Conservation (phyloP, 1,140 invertebrate genomes). For the Eurosta solidaginis region DNA sequence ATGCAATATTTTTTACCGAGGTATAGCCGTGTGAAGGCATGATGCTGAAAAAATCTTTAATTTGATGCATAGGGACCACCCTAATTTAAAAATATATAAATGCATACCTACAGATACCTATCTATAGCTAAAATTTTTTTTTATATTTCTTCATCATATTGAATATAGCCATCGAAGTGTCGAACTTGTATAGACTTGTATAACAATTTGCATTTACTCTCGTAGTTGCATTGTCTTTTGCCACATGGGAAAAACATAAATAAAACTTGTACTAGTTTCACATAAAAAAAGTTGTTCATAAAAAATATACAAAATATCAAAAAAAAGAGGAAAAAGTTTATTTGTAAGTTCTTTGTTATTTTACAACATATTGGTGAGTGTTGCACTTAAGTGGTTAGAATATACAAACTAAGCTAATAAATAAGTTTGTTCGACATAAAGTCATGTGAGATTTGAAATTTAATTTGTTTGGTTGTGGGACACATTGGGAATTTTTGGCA, state of each 20-base stretch:
- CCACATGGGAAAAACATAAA: not conserved
- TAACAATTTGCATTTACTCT: slow-evolving; percentile 1
- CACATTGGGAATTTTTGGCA: too few species aligned
- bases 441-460: too few species aligned
- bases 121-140: too few species aligned
- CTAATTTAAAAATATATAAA: too few species aligned
- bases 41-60: too few species aligned
- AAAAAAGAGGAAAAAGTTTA: not conserved
- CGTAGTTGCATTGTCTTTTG: not conserved
- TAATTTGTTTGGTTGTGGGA: too few species aligned
- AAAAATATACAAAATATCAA: not conserved
- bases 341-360: not conserved
- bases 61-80: too few species aligned
- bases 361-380: not conserved
- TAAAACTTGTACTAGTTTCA: not conserved
- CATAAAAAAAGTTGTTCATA: not conserved
- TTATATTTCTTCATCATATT: too few species aligned
- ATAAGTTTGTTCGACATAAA: not conserved
- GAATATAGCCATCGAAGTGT: too few species aligned
- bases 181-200: not conserved
- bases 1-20: too few species aligned
- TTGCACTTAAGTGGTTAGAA: not conserved
- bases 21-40: too few species aligned
- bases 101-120: too few species aligned
- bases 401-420: slow-evolving; percentile 1